Percentiles rank a stretch among this genome's conserved stretches.
Conservation (phyloP, 2,888 invertebrate genomes). For the Aphidoletes aphidimyza region DNA sequence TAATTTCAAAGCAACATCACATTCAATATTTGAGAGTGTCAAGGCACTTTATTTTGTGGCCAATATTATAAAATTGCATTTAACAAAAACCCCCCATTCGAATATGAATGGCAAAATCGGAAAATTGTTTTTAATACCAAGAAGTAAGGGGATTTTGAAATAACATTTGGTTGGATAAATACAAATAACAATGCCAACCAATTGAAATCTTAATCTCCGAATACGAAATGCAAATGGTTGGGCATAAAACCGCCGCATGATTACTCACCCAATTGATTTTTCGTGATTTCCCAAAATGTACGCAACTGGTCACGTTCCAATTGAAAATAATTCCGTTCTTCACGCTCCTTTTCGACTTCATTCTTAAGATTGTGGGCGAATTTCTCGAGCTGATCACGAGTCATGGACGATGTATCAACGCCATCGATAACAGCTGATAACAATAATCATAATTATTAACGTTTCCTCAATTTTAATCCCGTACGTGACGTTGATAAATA, state of each 20-base stretch:
- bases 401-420: conserved; percentile 91
- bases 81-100: too few relatives aligned
- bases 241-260: background rate
- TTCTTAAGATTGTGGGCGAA: conserved; percentile 87
- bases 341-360: conserved; percentile 92
- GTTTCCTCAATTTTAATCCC: background rate
- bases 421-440: conserved; percentile 80
- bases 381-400: conserved; percentile 89
- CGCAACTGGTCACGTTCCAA: conserved; percentile 93
- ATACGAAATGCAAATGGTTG: background rate
- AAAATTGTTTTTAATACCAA: too few relatives aligned
- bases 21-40: background rate
- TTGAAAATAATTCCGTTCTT: conserved; percentile 95
- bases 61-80: too few relatives aligned
- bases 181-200: too few relatives aligned
- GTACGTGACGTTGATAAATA: conserved; percentile 12
- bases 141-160: too few relatives aligned
- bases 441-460: conserved; percentile 17
- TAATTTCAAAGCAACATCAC: conserved; percentile 24
- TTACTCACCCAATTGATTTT: conserved; percentile 84
- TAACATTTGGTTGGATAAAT: too few relatives aligned
- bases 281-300: conserved; percentile 95
- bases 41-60: background rate
- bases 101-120: conserved; percentile 61
- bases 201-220: too few relatives aligned